Evolutionary conservation across 2,888 invertebrate genomes (phyloP), one percentile per base, ranked within the genome.

Genomic region (Orgyia antiqua): DNA sequence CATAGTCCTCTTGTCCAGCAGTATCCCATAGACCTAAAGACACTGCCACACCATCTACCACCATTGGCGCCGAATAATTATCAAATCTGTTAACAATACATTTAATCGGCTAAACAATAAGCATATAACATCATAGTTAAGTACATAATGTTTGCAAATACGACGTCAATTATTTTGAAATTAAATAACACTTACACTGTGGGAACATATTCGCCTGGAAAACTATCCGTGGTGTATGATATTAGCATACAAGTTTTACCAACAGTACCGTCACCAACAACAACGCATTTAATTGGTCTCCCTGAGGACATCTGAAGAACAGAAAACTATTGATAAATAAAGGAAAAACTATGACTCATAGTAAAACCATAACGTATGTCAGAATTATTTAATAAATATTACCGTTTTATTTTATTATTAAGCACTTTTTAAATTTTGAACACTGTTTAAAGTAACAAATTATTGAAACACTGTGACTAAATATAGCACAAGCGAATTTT

Each of bases 61-160:
- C 97, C 96, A 99, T 97, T 27, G 98, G 98, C 27, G 98, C 98
- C 24, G 98, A 98, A 77, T 99, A 99, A 87, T 99, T 99, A 82
- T 99, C 99, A 87, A 99, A 99, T 61, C 98, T 97, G 69, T 11
- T 68, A 58, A 13, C 3, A 31, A 18, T 23, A 38, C 27, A 35
- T 11, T 19, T 24, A 3, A 24, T 20, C 9, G n/a, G n/a, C n/a
- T n/a, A n/a, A n/a, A n/a, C n/a, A 23, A 11, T 11, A 23, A 10
- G 9, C 2, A 23, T n/a, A 20, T 9, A 2, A 18, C 20, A 2
- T 2, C 1, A 20, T 20, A 20, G 6, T 4, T 4, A 18, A 18
- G 18, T 3, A n/a, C 2, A n/a, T n/a, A n/a, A 20, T 20, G 1
- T 8, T 23, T 10, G 10, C 6, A 10, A 23, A 23, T 23, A 23